These are phyloP conservation scores for Ashinkailepas kermadecensis DNA, from an alignment of 2,888 invertebrate species.

Conservation along the genomic window DNA sequence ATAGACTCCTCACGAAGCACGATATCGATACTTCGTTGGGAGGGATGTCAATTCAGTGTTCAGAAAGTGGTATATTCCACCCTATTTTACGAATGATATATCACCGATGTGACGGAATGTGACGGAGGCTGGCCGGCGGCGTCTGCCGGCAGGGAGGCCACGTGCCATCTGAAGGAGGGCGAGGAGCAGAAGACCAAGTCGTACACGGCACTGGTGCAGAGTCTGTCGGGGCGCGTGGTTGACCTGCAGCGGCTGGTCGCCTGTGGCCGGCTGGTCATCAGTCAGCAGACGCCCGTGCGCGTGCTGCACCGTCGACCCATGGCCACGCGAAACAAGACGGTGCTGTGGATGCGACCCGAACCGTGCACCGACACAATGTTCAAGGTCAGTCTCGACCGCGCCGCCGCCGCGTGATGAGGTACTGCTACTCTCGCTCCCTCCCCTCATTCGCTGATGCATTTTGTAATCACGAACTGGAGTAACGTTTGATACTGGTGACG, in stretches of 20 bases:
- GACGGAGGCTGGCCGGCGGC: not conserved
- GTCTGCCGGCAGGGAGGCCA: constrained; percentile 26
- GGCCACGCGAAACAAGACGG: constrained; percentile 56
- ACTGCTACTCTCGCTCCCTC: too few relatives aligned
- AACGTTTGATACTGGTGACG: too few relatives aligned
- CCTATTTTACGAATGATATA: too few relatives aligned
- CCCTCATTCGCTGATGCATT: too few relatives aligned
- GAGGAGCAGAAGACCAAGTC: constrained; percentile 81
- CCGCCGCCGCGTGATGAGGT: too few relatives aligned
- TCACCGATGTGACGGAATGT: too few relatives aligned
- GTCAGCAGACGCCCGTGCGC: constrained; percentile 81
- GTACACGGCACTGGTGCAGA: constrained; percentile 60
- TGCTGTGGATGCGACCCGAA: constrained; percentile 58
- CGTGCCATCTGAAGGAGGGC: constrained; percentile 62
- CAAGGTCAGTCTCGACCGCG: constrained; percentile 26
- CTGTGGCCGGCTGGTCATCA: constrained; percentile 52
- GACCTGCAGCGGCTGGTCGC: constrained; percentile 46
- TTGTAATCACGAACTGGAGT: too few relatives aligned
- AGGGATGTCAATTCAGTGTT: too few relatives aligned
- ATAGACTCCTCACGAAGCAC: too few relatives aligned
- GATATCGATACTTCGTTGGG: too few relatives aligned
- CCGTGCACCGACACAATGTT: constrained; percentile 45
- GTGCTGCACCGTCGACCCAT: constrained; percentile 80
- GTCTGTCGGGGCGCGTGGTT: constrained; percentile 42
- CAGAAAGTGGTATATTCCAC: too few relatives aligned